These are phyloP conservation scores for Poeciliopsis prolifica DNA, from an alignment of 2,113 vertebrate genomes.

Conservation along the genomic window DNA sequence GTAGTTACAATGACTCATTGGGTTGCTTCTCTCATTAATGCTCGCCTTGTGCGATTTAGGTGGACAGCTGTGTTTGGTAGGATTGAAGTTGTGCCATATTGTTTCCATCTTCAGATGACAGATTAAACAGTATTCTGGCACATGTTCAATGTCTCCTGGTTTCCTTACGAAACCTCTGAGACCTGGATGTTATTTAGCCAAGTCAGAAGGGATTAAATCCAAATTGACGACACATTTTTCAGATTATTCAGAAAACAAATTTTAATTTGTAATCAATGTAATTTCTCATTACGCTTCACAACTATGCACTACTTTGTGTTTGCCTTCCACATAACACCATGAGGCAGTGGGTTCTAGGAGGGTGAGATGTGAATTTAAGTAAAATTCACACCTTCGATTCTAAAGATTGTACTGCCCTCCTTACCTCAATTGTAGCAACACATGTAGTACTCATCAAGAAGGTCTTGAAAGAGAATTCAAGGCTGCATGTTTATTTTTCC, in stretches of 20 bases:
- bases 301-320: background rate
- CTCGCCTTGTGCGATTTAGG: too few relatives aligned
- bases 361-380: background rate
- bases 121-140: too few relatives aligned
- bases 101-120: too few relatives aligned
- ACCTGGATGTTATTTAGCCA: background rate
- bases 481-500: background rate
- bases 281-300: background rate
- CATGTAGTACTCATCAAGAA: background rate
- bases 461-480: background rate
- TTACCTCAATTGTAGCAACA: background rate
- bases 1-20: too few relatives aligned
- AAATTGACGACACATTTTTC: background rate
- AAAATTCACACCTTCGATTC: background rate
- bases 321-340: background rate
- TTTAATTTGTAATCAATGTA: background rate
- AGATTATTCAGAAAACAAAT: background rate
- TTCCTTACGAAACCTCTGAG: background rate
- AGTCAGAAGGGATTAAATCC: background rate
- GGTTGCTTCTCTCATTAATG: too few relatives aligned
- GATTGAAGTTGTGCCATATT: too few relatives aligned
- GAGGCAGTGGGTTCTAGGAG: background rate
- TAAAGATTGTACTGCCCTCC: background rate
- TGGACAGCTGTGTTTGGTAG: too few relatives aligned
- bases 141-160: too few relatives aligned